Evolutionary conservation across 2,113 vertebrate genomes (phyloP).

Genomic region (Synodontis membranacea): DNA sequence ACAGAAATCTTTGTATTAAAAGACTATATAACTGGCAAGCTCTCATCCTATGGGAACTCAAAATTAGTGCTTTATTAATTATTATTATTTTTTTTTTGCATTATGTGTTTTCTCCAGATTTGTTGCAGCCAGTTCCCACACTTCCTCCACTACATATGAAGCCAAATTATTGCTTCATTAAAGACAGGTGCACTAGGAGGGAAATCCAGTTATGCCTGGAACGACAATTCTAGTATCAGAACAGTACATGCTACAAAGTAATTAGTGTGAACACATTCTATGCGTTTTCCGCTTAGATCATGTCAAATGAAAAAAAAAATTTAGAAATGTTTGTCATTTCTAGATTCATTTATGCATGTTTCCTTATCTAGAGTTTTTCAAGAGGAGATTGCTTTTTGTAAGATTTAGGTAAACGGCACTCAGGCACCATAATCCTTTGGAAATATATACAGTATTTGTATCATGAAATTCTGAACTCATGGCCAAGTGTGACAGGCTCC

Average conservation of each 20-base stretch:
- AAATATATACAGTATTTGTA: conserved; percentile 14
- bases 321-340: neutral
- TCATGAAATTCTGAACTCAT: conserved; percentile 23
- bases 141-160: conserved; percentile 7
- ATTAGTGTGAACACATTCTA: neutral
- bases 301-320: neutral
- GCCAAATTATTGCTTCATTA: neutral
- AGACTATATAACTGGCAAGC: neutral
- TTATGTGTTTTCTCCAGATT: neutral
- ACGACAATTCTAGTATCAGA: neutral
- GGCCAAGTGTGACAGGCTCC: conserved; percentile 26
- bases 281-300: neutral
- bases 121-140: neutral
- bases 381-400: neutral
- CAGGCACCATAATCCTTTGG: conserved; percentile 34
- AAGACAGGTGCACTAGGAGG: neutral
- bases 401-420: neutral
- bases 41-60: neutral
- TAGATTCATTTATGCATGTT: neutral
- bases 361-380: neutral
- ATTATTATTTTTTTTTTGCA: neutral
- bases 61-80: neutral
- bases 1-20: neutral
- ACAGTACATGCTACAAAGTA: neutral
- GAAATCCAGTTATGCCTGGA: neutral